Evolutionary conservation across 2,113 vertebrate species (phyloP).

Genomic region (human (Homo sapiens)): DNA sequence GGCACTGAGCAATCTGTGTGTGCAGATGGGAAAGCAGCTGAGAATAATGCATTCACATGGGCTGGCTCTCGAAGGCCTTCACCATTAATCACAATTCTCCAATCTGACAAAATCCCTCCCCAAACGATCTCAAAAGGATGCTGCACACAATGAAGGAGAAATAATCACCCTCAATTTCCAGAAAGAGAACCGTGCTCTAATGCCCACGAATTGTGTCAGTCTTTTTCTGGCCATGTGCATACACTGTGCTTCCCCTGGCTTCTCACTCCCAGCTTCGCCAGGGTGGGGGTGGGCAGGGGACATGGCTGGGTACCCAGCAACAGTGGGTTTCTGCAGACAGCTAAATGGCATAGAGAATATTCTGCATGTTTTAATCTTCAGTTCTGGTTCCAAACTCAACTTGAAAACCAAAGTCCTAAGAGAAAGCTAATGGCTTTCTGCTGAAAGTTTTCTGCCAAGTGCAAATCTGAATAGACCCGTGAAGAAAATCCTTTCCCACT

Average conservation of each 20-base stretch:
- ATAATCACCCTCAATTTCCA: conserved; percentile 43
- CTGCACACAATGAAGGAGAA: conserved; percentile 52
- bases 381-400: conserved; percentile 23
- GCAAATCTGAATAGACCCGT: not conserved
- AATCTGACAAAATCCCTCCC: conserved; percentile 49
- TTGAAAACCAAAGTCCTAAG: conserved; percentile 25
- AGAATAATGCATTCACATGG: not conserved
- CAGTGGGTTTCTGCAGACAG: not conserved
- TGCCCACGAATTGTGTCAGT: not conserved
- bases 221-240: not conserved
- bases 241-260: not conserved
- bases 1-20: not conserved
- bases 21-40: conserved; percentile 40
- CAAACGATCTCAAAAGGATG: conserved; percentile 44
- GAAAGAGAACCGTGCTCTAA: not conserved
- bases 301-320: accelerated
- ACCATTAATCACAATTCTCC: conserved; percentile 48
- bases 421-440: not conserved
- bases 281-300: not conserved
- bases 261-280: not conserved
- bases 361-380: conserved; percentile 1
- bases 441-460: not conserved
- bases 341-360: not conserved
- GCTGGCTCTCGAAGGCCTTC: conserved; percentile 11
- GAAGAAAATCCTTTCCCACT: not conserved